A percentile compares a stretch with the other conserved stretches of the same genome.
Evolutionary conservation across 1,140 invertebrate species (phyloP).

Genomic region (Drosophila ironensis): DNA sequence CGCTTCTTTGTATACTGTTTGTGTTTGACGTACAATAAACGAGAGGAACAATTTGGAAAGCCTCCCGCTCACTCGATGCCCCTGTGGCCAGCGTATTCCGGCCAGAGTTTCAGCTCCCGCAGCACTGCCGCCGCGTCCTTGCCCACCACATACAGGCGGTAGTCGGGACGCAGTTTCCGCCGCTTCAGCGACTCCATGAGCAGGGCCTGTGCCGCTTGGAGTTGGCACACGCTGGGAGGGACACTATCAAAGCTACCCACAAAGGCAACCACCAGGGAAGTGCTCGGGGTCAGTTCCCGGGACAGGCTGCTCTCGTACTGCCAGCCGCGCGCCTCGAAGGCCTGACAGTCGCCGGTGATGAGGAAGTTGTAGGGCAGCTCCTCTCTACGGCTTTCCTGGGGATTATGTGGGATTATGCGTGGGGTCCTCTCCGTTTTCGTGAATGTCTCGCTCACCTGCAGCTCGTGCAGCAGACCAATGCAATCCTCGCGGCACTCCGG

Average conservation of each 20-base stretch:
- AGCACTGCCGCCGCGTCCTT: constrained; percentile 39
- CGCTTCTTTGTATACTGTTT: constrained; percentile 66
- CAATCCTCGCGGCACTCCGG: constrained; percentile 51
- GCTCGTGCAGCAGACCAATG: constrained; percentile 25
- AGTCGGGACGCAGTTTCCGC: constrained; percentile 41
- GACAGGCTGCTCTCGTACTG: constrained; percentile 41
- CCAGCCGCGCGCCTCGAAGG: constrained; percentile 73
- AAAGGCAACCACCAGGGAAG: constrained; percentile 62
- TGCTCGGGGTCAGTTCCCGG: constrained; percentile 23
- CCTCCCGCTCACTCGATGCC: constrained; percentile 18
- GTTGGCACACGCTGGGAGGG: constrained; percentile 44
- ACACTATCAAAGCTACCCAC: constrained; percentile 53
- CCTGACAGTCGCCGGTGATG: constrained; percentile 63
- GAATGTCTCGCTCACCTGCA: too few species aligned
- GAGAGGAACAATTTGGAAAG: constrained; percentile 42
- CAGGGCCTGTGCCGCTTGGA: constrained; percentile 46
- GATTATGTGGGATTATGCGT: too few species aligned
- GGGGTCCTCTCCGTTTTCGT: too few species aligned
- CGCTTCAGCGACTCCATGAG: constrained; percentile 60
- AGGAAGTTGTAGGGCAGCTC: constrained; percentile 77
- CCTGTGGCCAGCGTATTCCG: constrained; percentile 27
- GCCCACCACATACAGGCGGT: constrained; percentile 3
- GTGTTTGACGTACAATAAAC: constrained; percentile 64
- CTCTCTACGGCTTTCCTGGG: constrained; percentile 9
- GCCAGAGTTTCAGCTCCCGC: constrained; percentile 34